A percentile compares a stretch with the other conserved stretches of the same genome.
Evolutionary conservation across 2,888 invertebrate species (phyloP).

Genomic region (Aleiodes leptofemur): DNA sequence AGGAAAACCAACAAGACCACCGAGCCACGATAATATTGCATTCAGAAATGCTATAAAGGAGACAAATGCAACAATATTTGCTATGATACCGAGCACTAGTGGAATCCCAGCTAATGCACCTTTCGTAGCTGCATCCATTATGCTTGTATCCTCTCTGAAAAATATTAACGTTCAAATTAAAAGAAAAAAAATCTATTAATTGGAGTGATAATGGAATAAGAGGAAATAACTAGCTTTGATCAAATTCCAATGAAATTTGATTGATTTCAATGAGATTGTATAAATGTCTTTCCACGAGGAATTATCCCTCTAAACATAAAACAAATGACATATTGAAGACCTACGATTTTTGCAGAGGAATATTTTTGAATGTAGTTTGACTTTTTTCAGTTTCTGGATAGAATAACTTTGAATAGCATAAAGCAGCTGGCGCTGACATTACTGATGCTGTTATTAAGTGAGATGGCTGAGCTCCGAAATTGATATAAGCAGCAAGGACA

Average conservation of each 20-base stretch:
- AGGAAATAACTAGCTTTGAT: no score
- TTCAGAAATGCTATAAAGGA: conserved; percentile 92
- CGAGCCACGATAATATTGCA: conserved; percentile 87
- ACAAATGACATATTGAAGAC: conserved; percentile 56
- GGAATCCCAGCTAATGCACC: conserved; percentile 90
- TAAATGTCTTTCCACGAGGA: no score
- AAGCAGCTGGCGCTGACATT: conserved; percentile 96
- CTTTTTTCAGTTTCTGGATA: conserved; percentile 93
- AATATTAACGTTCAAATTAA: conserved; percentile 15
- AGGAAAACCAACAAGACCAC: conserved; percentile 83
- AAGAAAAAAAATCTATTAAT: conserved; percentile 21
- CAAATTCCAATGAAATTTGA: no score
- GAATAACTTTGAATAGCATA: conserved; percentile 92
- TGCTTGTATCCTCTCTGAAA: conserved; percentile 85
- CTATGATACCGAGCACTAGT: conserved; percentile 90
- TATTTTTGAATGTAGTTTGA: conserved; percentile 85
- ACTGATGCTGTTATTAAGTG: conserved; percentile 95
- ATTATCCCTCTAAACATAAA: no score
- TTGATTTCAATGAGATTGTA: no score
- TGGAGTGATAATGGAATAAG: no score
- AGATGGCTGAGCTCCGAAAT: conserved; percentile 90
- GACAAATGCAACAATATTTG: conserved; percentile 94
- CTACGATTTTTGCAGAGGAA: conserved; percentile 84
- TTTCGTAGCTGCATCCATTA: conserved; percentile 93
- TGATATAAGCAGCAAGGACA: conserved; percentile 94